These are phyloP conservation scores for Conus ventricosus DNA, from an alignment of 1,140 invertebrate genomes.

Conservation along the genomic window DNA sequence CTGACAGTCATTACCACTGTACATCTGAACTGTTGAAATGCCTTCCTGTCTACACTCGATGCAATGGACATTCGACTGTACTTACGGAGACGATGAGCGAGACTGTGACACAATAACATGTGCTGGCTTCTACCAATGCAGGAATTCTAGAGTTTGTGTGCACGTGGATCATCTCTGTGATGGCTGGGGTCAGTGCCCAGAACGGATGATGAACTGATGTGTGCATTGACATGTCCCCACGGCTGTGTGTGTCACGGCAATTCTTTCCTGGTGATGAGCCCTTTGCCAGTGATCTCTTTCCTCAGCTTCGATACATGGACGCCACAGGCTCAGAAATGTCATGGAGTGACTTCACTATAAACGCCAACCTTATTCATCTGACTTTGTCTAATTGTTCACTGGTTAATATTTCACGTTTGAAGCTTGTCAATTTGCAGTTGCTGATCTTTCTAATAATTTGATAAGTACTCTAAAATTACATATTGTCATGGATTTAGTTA, in stretches of 20 bases:
- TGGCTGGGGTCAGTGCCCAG: conserved; percentile 34
- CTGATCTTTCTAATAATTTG: neutral
- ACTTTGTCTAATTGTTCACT: neutral
- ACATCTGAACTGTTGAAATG: neutral
- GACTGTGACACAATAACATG: neutral
- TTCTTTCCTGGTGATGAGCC: neutral
- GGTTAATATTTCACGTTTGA: neutral
- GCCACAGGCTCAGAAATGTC: neutral
- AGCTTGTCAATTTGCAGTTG: neutral
- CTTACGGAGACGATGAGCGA: neutral
- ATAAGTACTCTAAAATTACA: neutral
- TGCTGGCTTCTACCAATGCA: neutral
- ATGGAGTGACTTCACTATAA: neutral
- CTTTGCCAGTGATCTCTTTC: neutral
- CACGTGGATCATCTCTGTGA: conserved; percentile 25
- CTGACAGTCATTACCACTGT: conserved; percentile 19
- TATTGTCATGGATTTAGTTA: neutral
- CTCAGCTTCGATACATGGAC: neutral
- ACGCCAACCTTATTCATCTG: neutral
- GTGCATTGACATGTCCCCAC: conserved; percentile 44
- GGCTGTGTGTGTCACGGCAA: conserved; percentile 27
- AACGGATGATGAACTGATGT: conserved; percentile 43
- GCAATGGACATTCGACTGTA: neutral
- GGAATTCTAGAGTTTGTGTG: neutral
- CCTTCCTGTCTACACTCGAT: conserved; percentile 7